Base-by-base conservation (phyloP, 2,797 vertebrate species). In the Poecilia gillii region DNA sequence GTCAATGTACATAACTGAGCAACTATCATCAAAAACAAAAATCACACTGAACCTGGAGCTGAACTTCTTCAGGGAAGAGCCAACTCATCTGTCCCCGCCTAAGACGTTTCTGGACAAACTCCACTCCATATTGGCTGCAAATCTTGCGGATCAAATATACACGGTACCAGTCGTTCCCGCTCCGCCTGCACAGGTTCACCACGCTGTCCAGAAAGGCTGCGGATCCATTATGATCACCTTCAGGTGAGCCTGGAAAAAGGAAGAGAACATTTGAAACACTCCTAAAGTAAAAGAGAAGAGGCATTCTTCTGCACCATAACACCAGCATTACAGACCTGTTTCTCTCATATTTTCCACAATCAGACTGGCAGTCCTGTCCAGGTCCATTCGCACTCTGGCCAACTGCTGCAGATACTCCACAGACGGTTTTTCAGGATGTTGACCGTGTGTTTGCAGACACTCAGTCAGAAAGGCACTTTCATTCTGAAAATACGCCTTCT, bases 111-210 rank as follows among this genome's bases (percentile, higher is more conserved):
- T 96, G 96, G 76, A 97, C 95, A 72, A 95, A 97, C 25, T 97
- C 97, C 75, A 98, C 88, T 9, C 98, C 98, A 0, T 89, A 76
- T 47, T 93, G 96, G 85, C 93, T 96, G 73, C 95, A 89, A 9
- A 98, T 94, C 81, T 95, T 98, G 72, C 98, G 95, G 59, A 98
- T 92, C 79, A 99, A 93, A 92, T 97, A 99, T 80, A 99, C 93
- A 0, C 92, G 86, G 84, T 96, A 96, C 98, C 98, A 99, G 91
- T 97, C 93, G 0, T 98, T 98, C 13, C 68, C 39, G 39, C 89
- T 76, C 0, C 0, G 77, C 4, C 5, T 18, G 33, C 97, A 98
- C 84, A 99, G 90, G 9, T 3, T 6, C 76, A 78, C 53, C 51
- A 96, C 95, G 0, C 89, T 92, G 25, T 1, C 25, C 84, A 98